Base-by-base conservation (phyloP, 2,888 invertebrate species). In the Malacosoma neustria region DNA sequence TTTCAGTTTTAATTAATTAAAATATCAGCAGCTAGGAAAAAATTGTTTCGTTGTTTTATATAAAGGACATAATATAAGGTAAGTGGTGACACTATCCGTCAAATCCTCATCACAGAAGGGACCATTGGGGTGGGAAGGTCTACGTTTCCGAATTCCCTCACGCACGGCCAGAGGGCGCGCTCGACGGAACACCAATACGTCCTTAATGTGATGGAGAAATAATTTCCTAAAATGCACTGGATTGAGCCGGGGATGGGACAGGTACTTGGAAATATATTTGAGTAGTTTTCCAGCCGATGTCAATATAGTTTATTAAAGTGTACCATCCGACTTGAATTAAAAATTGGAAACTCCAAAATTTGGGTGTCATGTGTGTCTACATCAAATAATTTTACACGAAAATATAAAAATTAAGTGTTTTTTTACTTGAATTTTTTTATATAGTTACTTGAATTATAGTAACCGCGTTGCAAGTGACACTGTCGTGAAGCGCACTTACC, bases 201-300 rank as follows among this genome's bases (percentile, higher is more conserved):
- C 48, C 59, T 51, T 75, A 75, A 79, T 77, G 72, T 72, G 72
- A 73, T 76, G 72, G 71, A 64, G 72, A 75, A 75, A 79, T 79
- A 74, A 77, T 79, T 77, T 75, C 63, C 74, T 68, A 72, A 77
- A 79, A 80, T 77, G 80, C 76, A 77, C 54, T 69, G 73, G 68
- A 69, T 74, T 72, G 75, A 70, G 72, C 68, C 51, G 63, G 53
- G 51, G 55, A 50, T 58, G 22, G 22, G 22, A 22, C 22, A 22
- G 22, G 22, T 22, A 22, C 22, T 22, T 22, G 51, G 42, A 15
- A 42, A 47, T 46, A 55, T 57, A 71, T 75, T 68, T 61, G 73
- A 76, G 77, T 74, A 76, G 72, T 76, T 73, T 65, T 67, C 66
- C 54, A 50, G 30, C 51, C 53, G 57, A 69, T 61, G 67, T 72